phyloP scores from a whole-genome alignment of 2,113 vertebrate species.

The Apus apus region DNA sequence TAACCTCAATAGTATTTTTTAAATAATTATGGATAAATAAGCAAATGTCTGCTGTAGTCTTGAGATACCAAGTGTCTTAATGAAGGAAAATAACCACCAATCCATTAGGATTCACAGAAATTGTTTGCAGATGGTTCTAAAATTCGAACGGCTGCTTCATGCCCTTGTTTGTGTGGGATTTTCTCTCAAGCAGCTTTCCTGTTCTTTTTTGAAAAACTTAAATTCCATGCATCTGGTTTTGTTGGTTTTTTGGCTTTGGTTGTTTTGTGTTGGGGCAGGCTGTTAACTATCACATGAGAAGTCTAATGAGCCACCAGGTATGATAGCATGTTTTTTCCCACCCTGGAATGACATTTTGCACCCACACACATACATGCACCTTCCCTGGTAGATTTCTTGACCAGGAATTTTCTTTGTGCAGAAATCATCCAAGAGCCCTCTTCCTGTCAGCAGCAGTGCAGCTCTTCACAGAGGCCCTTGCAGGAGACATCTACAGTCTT shows the following conservation, averaged over 20 bases:
- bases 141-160: neutral
- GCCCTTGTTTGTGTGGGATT: neutral
- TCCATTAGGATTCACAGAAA: neutral
- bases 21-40: neutral
- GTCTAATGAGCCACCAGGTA: neutral
- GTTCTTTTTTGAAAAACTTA: neutral
- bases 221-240: neutral
- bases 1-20: neutral
- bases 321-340: neutral
- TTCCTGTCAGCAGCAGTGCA: neutral
- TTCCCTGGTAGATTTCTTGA: neutral
- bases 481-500: neutral
- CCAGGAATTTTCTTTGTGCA: rapidly evolving
- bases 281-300: neutral
- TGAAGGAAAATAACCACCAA: neutral
- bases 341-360: neutral
- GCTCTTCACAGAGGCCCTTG: neutral
- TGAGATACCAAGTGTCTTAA: neutral
- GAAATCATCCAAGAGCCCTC: neutral
- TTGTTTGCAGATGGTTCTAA: neutral
- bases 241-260: neutral
- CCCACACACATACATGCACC: neutral
- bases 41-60: neutral
- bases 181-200: neutral
- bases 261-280: neutral